A percentile compares a stretch with the other conserved stretches of the same genome.
These are phyloP conservation scores for Malaclemys terrapin DNA, from an alignment of 2,113 vertebrate species.

Conservation along the genomic window DNA sequence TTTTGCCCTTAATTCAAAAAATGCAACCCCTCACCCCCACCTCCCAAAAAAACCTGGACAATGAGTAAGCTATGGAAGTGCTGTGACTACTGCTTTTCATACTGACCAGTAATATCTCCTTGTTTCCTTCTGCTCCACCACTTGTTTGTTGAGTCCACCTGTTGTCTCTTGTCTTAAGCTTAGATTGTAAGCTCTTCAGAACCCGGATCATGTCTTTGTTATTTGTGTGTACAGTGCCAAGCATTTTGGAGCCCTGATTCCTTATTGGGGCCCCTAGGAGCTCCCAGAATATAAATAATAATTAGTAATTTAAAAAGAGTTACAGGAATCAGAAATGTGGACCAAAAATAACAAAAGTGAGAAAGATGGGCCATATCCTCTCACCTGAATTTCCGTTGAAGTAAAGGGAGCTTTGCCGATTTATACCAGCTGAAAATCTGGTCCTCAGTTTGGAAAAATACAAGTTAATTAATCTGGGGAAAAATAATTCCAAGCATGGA, in stretches of 20 bases:
- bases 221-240: neutral
- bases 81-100: neutral
- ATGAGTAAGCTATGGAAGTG: accelerated
- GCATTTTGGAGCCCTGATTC: neutral
- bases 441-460: neutral
- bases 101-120: neutral
- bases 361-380: neutral
- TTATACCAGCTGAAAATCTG: neutral
- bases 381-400: accelerated
- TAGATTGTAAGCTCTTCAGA: neutral
- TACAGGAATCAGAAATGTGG: neutral
- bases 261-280: neutral
- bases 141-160: neutral
- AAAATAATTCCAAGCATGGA: neutral
- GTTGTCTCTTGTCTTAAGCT: neutral
- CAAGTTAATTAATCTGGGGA: neutral
- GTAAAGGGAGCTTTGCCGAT: accelerated
- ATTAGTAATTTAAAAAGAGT: neutral
- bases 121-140: neutral
- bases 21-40: no score
- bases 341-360: neutral
- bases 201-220: neutral
- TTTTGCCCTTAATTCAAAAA: accelerated
- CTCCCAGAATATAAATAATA: neutral
- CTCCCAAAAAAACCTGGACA: neutral